Evolutionary conservation across 2,797 vertebrate species (phyloP), one percentile per base, ranked within the genome.

Genomic region (Pelobates cultripes): DNA sequence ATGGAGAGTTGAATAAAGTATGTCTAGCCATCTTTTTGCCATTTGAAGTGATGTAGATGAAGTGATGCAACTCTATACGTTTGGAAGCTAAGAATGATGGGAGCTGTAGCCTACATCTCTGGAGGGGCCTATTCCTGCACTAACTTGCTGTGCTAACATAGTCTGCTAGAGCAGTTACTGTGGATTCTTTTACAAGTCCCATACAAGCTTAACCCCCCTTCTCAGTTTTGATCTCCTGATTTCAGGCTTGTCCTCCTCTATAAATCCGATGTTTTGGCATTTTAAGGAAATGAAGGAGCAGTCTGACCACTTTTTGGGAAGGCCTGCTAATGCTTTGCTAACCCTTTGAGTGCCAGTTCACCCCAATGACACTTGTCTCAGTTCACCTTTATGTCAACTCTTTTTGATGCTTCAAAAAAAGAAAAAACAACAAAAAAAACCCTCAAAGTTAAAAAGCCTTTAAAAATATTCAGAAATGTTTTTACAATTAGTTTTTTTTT

Each of bases 251-350:
- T 71, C 45, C 44, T 71, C 45, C 44, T 53, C 70, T 28, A n/a
- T 15, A 71, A 53, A 47, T n/a, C 70, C 45, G 3, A 71, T 53
- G 70, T 71, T 71, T 71, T 71, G 70, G 15, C 44, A 40, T 71
- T 71, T 71, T 51, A 40, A 71, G 70, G 70, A 71, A 71, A 71
- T 53, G 61, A 47, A 71, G 70, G 70, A 53, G 70, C 44, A 71
- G 44, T 71, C 9, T 53, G 44, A 51, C 45, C 44, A 71, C 15
- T 13, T 40, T 71, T 51, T 47, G 45, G 44, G 14, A 53, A 53
- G 45, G 70, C n/a, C 17, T 51, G 70, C 44, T 53, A 51, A 71
- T 17, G 3, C 70, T 71, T 41, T 53, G 44, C 9, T 51, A 71
- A 71, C 42, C 55, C 55, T 57, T 57, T 57, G 55, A 4, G 55